Conservation (phyloP, 37 sponge, comb jelly and placozoan genomes). For the Agelas oroides region DNA sequence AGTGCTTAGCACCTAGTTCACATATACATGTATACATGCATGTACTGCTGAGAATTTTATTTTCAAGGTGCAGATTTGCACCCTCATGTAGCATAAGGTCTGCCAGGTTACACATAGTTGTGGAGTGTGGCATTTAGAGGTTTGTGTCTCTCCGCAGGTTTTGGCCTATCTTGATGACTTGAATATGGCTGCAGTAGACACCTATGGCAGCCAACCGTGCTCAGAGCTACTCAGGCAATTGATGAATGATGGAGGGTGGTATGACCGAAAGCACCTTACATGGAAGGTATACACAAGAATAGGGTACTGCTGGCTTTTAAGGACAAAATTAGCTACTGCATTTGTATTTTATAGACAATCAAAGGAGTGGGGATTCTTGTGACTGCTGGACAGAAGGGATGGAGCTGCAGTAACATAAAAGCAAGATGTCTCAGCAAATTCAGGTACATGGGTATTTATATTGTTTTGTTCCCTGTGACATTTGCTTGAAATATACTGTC, state of each 20-base stretch:
- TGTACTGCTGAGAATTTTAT: not conserved
- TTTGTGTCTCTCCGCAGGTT: too few relatives aligned
- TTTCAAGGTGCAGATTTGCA: not conserved
- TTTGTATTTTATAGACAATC: conserved; percentile 9
- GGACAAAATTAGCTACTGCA: too few relatives aligned
- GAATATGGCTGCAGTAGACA: conserved; percentile 53
- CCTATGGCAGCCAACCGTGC: conserved; percentile 57
- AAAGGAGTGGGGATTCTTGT: conserved; percentile 10
- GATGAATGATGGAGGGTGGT: conserved; percentile 56
- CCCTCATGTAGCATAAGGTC: not conserved
- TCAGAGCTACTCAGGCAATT: conserved; percentile 76
- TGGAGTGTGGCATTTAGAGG: too few relatives aligned
- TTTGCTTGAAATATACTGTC: not conserved
- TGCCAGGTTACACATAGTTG: too few relatives aligned
- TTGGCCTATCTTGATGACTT: conserved; percentile 77
- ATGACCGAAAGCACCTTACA: conserved; percentile 47
- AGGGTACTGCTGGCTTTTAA: not conserved
- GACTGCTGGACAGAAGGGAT: not conserved
- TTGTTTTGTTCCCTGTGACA: not conserved
- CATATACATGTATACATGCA: too few relatives aligned
- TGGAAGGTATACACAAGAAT: conserved; percentile 65
- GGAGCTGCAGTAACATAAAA: too few relatives aligned
- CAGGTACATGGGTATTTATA: not conserved
- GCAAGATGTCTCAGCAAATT: conserved; percentile 40
- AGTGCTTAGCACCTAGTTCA: too few relatives aligned